These are phyloP conservation scores for Crocidura indochinensis DNA, from an alignment of 2,797 vertebrate species.

Conservation along the genomic window DNA sequence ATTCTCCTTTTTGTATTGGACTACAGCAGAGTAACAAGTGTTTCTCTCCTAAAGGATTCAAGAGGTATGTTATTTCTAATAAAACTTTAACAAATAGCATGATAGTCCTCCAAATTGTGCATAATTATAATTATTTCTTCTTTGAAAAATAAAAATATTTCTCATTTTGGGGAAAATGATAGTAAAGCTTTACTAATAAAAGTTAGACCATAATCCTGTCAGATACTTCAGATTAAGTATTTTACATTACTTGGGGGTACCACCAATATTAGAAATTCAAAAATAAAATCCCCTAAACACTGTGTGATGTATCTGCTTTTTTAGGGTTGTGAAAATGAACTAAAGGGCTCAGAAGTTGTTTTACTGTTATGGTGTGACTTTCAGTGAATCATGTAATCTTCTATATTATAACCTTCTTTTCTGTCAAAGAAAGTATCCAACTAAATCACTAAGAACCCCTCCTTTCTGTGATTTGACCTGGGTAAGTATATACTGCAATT, in stretches of 20 bases:
- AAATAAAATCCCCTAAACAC: background rate
- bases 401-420: slow-evolving; percentile 32
- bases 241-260: background rate
- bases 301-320: background rate
- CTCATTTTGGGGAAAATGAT: background rate
- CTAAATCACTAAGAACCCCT: slow-evolving; percentile 60
- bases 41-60: slow-evolving; percentile 30
- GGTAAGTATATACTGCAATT: slow-evolving; percentile 71
- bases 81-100: slow-evolving; percentile 20
- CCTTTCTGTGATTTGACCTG: slow-evolving; percentile 76
- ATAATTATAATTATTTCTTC: background rate
- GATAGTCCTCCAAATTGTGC: background rate
- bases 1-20: background rate
- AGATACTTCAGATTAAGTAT: background rate
- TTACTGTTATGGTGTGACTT: slow-evolving; percentile 39
- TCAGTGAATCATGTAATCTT: slow-evolving; percentile 45
- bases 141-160: slow-evolving; percentile 1
- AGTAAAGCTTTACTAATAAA: slow-evolving; percentile 54
- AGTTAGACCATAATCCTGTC: background rate
- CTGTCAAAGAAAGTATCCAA: slow-evolving; percentile 60
- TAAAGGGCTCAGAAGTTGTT: background rate
- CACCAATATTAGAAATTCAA: background rate
- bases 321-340: background rate
- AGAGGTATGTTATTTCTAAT: background rate
- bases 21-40: background rate